phyloP scores from a whole-genome alignment of 2,888 invertebrate genomes.

The Lydus trimaculatus region DNA sequence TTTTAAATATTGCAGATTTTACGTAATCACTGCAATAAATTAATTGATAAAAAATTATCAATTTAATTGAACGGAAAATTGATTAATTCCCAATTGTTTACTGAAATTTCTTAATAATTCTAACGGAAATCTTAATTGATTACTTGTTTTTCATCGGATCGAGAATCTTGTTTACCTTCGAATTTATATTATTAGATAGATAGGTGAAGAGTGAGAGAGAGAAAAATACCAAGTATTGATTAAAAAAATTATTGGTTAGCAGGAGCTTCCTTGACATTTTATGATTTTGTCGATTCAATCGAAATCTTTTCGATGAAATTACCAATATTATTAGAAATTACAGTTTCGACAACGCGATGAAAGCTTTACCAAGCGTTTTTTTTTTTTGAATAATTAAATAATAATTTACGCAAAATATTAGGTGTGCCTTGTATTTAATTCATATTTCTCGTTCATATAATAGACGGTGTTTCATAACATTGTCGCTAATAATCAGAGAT shows the following conservation, averaged over 20 bases:
- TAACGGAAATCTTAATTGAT: neutral
- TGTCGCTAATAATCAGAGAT: neutral
- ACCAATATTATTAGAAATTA: neutral
- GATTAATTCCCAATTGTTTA: neutral
- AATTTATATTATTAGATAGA: neutral
- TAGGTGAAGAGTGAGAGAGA: neutral
- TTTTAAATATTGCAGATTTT: conserved; percentile 28
- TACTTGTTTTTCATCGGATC: neutral
- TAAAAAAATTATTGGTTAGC: neutral
- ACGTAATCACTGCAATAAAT: conserved; percentile 5
- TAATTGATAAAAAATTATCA: neutral
- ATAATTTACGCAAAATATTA: neutral
- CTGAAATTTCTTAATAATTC: neutral
- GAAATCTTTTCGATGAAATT: neutral
- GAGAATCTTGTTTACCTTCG: conserved; percentile 5
- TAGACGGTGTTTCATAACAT: neutral
- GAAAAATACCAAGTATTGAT: conserved; percentile 5
- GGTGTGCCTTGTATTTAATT: conserved; percentile 2
- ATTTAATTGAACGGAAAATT: neutral
- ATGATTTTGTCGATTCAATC: neutral
- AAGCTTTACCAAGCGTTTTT: neutral
- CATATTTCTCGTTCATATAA: neutral
- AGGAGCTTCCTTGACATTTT: conserved; percentile 6
- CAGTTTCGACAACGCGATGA: neutral
- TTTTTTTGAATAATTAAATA: neutral